Conservation (phyloP, 2,113 vertebrate species). For the Gnathonemus longibarbis region DNA sequence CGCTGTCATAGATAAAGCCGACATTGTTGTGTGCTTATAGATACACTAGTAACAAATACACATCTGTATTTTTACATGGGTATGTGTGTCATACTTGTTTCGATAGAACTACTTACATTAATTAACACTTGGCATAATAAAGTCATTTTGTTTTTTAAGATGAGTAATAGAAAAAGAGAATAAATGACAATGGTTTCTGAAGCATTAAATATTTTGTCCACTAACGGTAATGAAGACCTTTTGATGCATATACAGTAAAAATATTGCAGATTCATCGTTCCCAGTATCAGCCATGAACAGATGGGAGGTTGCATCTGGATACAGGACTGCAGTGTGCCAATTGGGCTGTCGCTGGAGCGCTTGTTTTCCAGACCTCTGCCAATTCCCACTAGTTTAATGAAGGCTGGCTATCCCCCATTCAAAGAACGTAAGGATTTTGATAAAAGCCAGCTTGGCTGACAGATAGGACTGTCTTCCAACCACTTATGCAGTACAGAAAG, state of each 20-base stretch:
- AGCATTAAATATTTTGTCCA: background rate
- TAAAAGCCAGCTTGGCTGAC: background rate
- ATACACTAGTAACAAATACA: background rate
- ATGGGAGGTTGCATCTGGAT: background rate
- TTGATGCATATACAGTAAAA: background rate
- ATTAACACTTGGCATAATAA: background rate
- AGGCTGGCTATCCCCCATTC: background rate
- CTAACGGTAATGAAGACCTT: background rate
- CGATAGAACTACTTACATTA: background rate
- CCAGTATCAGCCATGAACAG: background rate
- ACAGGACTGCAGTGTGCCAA: background rate
- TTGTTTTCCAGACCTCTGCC: background rate
- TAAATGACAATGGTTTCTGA: background rate
- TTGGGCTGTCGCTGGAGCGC: background rate
- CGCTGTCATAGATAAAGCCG: background rate
- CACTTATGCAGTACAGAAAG: background rate
- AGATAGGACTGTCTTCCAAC: background rate
- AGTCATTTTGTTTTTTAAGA: background rate
- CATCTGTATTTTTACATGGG: background rate
- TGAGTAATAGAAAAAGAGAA: background rate
- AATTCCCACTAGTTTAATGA: constrained; percentile 4
- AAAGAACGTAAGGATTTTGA: background rate
- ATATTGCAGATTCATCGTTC: background rate
- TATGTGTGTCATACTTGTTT: background rate
- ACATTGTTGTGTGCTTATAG: background rate